These are phyloP conservation scores for Ptycholaimellus sp. DNA, from an alignment of 2,888 invertebrate genomes.

Conservation along the genomic window DNA sequence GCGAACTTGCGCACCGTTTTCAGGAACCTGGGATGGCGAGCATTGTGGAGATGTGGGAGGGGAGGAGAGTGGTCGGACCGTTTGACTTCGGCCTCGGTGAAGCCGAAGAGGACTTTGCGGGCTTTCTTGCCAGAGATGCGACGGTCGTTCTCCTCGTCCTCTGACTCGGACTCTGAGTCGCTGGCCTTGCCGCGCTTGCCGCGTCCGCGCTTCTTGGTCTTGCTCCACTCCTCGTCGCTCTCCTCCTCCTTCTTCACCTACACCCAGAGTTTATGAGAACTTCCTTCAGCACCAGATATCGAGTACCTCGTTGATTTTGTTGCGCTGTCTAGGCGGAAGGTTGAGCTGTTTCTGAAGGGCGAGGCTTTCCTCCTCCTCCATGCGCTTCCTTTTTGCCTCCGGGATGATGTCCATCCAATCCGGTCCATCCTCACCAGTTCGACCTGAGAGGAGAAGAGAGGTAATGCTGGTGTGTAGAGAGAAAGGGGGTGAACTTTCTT, in stretches of 20 bases:
- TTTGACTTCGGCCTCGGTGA: slow-evolving; percentile 33
- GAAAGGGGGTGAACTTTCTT: too few species aligned
- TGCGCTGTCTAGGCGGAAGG: slow-evolving; percentile 51
- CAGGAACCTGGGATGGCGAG: too few species aligned
- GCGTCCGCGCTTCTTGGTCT: slow-evolving; percentile 2
- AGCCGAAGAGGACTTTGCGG: slow-evolving; percentile 50
- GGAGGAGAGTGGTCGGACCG: too few species aligned
- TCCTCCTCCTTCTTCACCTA: slow-evolving; percentile 7
- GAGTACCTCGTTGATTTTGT: slow-evolving; percentile 17
- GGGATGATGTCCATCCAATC: slow-evolving; percentile 83
- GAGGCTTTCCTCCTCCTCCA: slow-evolving; percentile 65
- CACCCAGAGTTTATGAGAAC: too few species aligned
- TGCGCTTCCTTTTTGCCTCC: slow-evolving; percentile 59
- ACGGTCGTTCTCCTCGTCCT: slow-evolving; percentile 6
- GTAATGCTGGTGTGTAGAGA: too few species aligned
- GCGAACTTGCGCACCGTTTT: too few species aligned
- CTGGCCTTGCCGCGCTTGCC: not conserved
- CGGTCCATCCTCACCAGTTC: slow-evolving; percentile 17
- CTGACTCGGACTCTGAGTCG: slow-evolving; percentile 1
- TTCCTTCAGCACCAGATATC: too few species aligned
- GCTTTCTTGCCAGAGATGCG: slow-evolving; percentile 10
- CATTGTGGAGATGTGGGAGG: too few species aligned
- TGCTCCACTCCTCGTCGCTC: slow-evolving; percentile 1
- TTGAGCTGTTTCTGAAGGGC: slow-evolving; percentile 82
- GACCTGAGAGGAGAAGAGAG: slow-evolving; percentile 32